Evolutionary conservation across 2,888 invertebrate genomes (phyloP).

Genomic region (Anthophora plumipes): DNA sequence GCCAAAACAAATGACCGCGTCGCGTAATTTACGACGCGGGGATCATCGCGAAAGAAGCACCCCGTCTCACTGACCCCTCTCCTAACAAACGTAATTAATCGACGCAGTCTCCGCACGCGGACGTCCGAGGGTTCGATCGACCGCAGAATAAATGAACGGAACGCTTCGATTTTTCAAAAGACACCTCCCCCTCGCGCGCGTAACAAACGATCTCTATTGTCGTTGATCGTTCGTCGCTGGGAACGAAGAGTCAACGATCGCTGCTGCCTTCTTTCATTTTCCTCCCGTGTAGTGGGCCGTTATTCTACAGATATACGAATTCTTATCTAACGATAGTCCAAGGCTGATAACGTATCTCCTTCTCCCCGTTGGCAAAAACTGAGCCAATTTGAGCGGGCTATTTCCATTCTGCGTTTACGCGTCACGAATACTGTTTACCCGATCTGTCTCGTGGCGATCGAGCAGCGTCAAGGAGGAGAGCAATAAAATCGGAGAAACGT

Average conservation of each 20-base stretch:
- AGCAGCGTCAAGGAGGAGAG: background rate
- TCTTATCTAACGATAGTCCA: too few relatives aligned
- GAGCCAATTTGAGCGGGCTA: background rate
- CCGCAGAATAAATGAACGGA: conserved; percentile 54
- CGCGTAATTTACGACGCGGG: conserved; percentile 71
- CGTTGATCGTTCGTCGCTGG: conserved; percentile 19
- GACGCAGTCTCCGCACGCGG: conserved; percentile 58
- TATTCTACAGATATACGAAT: too few relatives aligned
- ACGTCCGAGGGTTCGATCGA: conserved; percentile 42
- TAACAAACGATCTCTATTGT: conserved; percentile 42
- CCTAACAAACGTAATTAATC: conserved; percentile 67
- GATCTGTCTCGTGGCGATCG: background rate
- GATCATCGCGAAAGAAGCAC: conserved; percentile 57
- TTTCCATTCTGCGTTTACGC: conserved; percentile 15
- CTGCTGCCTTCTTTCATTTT: too few relatives aligned
- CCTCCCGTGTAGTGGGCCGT: too few relatives aligned
- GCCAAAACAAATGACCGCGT: conserved; percentile 60
- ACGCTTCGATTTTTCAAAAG: conserved; percentile 36
- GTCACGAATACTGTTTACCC: too few relatives aligned
- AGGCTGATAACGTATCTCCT: too few relatives aligned
- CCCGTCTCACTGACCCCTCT: conserved; percentile 32
- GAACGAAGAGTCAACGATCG: conserved; percentile 23
- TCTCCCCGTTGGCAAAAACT: background rate
- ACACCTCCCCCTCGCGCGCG: conserved; percentile 11
- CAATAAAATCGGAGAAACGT: conserved; percentile 24